Conservation (phyloP, 37 sponge, comb jelly and placozoan species). For the Halisarca cf. caerulea region DNA sequence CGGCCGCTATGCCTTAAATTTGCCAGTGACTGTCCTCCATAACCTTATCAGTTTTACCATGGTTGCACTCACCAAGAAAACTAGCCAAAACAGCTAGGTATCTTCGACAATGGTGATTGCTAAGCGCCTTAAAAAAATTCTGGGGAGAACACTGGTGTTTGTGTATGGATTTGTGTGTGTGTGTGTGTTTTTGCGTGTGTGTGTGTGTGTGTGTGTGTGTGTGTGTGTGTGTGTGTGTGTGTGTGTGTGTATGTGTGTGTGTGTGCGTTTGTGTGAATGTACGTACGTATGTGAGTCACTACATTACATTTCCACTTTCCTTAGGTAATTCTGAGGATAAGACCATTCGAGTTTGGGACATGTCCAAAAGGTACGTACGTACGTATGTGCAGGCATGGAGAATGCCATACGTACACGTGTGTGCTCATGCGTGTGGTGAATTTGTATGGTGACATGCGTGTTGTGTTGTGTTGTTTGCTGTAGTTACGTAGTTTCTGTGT, state of each 20-base stretch:
- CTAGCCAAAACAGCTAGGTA: no score
- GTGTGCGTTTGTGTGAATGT: no score
- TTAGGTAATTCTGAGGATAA: constrained; percentile 88
- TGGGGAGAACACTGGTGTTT: no score
- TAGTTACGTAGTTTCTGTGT: neutral
- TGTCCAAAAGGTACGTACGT: constrained; percentile 65
- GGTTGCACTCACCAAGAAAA: no score
- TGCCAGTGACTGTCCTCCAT: no score
- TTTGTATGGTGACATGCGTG: neutral
- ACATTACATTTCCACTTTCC: neutral
- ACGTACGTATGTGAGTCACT: neutral
- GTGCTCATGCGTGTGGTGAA: no score
- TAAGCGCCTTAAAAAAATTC: no score
- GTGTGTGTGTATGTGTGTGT: neutral
- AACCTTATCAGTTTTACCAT: no score
- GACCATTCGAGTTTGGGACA: constrained; percentile 90
- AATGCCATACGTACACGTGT: no score
- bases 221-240: constrained; percentile 6
- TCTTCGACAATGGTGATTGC: no score
- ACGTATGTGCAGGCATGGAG: no score
- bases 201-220: constrained; percentile 2
- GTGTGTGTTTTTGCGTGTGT: neutral
- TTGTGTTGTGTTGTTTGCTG: neutral
- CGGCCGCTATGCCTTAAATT: no score
- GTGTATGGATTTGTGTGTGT: neutral